Conservation (phyloP, 2,888 invertebrate genomes). For the Drosophila vallismaia region DNA sequence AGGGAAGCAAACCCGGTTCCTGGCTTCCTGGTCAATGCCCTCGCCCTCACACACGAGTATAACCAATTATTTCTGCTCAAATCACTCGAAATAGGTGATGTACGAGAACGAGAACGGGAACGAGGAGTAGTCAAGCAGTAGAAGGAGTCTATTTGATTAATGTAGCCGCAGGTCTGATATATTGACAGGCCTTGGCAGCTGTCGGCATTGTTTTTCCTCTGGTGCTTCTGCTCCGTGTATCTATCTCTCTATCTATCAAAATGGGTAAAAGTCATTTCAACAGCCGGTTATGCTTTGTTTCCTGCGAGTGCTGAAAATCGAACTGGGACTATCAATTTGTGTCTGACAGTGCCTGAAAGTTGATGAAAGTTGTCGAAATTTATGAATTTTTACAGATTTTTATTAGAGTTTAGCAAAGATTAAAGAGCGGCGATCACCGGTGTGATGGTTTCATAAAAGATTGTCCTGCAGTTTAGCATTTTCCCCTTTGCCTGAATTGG, state of each 20-base stretch:
- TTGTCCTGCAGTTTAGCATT: neutral
- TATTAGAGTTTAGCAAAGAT: neutral
- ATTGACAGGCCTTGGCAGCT: constrained; percentile 58
- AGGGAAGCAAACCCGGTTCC: constrained; percentile 16
- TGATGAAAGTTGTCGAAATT: constrained; percentile 44
- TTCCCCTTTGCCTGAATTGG: constrained; percentile 60
- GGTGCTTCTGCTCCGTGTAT: constrained; percentile 5
- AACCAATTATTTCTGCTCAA: constrained; percentile 45
- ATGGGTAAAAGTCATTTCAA: constrained; percentile 63
- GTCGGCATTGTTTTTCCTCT: constrained; percentile 52
- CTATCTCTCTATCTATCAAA: constrained; percentile 62
- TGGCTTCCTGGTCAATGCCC: constrained; percentile 18
- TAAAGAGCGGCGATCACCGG: too few species aligned
- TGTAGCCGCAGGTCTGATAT: constrained; percentile 62
- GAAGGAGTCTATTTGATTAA: constrained; percentile 60
- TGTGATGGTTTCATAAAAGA: too few species aligned
- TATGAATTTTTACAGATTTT: constrained; percentile 35
- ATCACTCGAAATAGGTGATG: constrained; percentile 35
- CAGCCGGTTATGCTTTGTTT: constrained; percentile 48
- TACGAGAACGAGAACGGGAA: neutral
- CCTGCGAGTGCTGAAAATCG: constrained; percentile 34
- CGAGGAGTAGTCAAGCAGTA: neutral
- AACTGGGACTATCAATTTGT: constrained; percentile 67
- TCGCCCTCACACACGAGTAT: constrained; percentile 6
- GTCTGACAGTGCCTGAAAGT: constrained; percentile 52